These are phyloP conservation scores for Cephus nigrinus DNA, from an alignment of 2,888 invertebrate genomes.

Conservation along the genomic window DNA sequence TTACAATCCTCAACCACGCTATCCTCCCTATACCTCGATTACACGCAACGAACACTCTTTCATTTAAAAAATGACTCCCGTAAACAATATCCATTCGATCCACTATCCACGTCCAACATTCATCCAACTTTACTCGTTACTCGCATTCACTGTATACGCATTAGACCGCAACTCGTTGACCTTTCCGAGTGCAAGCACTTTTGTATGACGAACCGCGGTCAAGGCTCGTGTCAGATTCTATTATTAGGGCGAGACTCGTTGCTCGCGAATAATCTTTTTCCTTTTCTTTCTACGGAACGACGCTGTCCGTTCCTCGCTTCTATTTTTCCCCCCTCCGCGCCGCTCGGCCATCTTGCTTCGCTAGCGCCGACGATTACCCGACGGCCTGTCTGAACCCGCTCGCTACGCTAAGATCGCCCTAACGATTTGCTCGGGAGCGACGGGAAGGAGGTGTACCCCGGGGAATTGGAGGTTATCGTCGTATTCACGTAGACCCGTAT, in stretches of 20 bases:
- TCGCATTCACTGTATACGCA: not conserved
- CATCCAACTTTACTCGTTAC: not conserved
- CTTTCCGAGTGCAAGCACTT: not conserved
- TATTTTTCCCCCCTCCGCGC: not conserved
- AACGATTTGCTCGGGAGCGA: not conserved
- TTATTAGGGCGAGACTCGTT: not conserved
- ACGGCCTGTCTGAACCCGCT: not conserved
- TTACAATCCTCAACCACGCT: not conserved
- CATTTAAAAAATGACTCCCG: not conserved
- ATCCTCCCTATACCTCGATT: not conserved
- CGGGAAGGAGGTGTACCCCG: no score
- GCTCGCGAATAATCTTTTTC: not conserved
- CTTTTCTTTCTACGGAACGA: not conserved
- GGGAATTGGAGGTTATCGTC: not conserved
- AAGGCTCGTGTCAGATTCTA: slow-evolving; percentile 1
- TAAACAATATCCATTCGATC: not conserved
- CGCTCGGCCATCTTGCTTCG: not conserved
- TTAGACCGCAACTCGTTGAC: no score
- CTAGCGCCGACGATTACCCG: not conserved
- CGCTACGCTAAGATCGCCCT: not conserved
- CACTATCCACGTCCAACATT: not conserved
- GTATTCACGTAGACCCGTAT: not conserved
- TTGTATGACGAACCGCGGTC: not conserved
- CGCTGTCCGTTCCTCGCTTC: not conserved
- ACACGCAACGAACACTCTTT: not conserved